Evolutionary conservation across 2,888 invertebrate species (phyloP), one percentile per base, ranked within the genome.

Genomic region (Machimus atricapillus): DNA sequence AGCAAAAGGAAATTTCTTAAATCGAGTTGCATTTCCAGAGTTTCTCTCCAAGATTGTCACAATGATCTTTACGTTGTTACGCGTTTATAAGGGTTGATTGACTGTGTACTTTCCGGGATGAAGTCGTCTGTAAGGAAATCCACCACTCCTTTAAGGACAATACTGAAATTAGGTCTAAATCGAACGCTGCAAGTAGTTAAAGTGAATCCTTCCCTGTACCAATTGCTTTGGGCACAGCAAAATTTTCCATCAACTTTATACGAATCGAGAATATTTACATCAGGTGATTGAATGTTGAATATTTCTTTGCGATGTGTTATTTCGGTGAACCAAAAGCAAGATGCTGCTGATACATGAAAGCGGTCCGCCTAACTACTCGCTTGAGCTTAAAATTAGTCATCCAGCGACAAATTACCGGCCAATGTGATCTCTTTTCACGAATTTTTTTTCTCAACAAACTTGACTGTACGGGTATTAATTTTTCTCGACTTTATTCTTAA

Each of bases 281-380:
- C 27, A 40, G n/a, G n/a, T 34, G 27, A 34, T 27, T 31, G 58
- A 31, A 23, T 31, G 56, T 37, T 19, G 5, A 31, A 46, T 56
- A 37, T 85, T 43, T 56, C 19, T 40, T 27, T 12, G 40, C 52
- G 81, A 23, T 40, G 78, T 31, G 34, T 37, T 37, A 40, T 85
- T 85, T 85, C 52, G 85, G 85, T 85, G 74, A 27, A 19, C 40
- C 27, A 27, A 74, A 74, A 85, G 27, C 74, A 74, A 85, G 85
- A 85, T 85, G 85, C 85, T 85, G 85, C 23, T 85, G 85, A 74
- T 74, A 74, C 46, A 46, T 2, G 34, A 19, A 52, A 43, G 43
- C 46, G 27, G 58, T 82, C 82, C 27, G 37, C 31, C 9, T 40
- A 73, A 74, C 43, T 31, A 74, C 27, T 46, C 43, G 52, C 12